Percentiles rank a stretch among this genome's conserved stretches.
Evolutionary conservation across 2,888 invertebrate genomes (phyloP).

Genomic region (Drosophila subquinaria): DNA sequence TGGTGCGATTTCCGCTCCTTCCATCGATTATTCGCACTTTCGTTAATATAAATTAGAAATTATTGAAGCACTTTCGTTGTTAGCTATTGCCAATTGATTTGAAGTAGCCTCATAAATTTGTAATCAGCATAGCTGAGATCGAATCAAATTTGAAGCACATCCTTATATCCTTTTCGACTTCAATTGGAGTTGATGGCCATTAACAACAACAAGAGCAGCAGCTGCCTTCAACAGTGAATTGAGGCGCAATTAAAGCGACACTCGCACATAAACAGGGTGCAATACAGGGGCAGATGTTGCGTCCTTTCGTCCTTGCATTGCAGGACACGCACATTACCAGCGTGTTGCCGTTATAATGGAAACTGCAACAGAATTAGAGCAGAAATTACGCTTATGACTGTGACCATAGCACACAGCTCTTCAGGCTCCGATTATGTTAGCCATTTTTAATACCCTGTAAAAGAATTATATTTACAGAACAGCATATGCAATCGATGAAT

Average conservation of each 20-base stretch:
- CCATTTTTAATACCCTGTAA: conserved; percentile 44
- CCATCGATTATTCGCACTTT: conserved; percentile 68
- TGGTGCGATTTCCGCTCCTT: conserved; percentile 22
- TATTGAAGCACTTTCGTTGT: conserved; percentile 61
- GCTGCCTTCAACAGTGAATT: conserved; percentile 40
- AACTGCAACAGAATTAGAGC: conserved; percentile 69
- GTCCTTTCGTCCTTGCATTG: conserved; percentile 18
- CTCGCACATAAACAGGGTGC: conserved; percentile 1
- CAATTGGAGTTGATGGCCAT: conserved; percentile 32
- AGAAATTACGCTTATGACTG: conserved; percentile 68
- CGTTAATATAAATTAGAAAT: conserved; percentile 78
- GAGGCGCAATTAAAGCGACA: conserved; percentile 48
- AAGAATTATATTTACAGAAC: no score
- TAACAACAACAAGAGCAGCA: conserved; percentile 1
- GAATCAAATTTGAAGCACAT: conserved; percentile 36
- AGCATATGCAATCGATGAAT: background rate
- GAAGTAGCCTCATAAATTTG: conserved; percentile 41
- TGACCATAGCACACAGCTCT: conserved; percentile 33
- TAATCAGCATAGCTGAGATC: conserved; percentile 32
- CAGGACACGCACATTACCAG: conserved; percentile 45
- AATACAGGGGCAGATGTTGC: conserved; percentile 5
- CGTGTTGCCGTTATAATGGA: conserved; percentile 46
- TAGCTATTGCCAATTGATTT: conserved; percentile 44
- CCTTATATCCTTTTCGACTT: conserved; percentile 9
- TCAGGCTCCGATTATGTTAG: conserved; percentile 16